A percentile compares a stretch with the other conserved stretches of the same genome.
phyloP scores from a whole-genome alignment of 2,888 invertebrate species.

The Parnassius apollo region DNA sequence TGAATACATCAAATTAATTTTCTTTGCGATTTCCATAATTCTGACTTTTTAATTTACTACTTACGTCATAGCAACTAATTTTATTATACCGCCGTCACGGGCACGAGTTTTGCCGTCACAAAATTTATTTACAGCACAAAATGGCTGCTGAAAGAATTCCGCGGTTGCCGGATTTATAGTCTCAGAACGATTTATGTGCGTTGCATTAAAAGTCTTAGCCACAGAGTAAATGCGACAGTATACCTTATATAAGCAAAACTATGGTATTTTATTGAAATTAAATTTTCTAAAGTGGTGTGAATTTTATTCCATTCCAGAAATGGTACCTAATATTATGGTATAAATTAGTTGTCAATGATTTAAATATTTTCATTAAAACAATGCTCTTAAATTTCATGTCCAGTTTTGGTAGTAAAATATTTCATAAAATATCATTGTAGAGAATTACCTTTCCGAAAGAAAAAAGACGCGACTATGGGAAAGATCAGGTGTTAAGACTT shows the following conservation, averaged over 20 bases:
- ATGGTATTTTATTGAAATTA: too few relatives aligned
- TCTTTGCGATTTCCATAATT: background rate
- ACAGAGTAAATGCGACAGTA: conserved; percentile 11
- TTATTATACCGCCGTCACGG: conserved; percentile 14
- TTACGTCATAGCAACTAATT: conserved; percentile 12
- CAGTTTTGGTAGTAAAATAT: too few relatives aligned
- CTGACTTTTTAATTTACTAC: conserved; percentile 8
- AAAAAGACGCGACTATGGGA: too few relatives aligned
- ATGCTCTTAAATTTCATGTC: too few relatives aligned
- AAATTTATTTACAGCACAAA: conserved; percentile 45
- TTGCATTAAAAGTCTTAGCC: conserved; percentile 21
- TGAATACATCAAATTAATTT: background rate
- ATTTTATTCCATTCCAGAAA: too few relatives aligned
- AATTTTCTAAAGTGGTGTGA: too few relatives aligned
- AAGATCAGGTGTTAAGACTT: too few relatives aligned
- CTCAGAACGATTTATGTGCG: conserved; percentile 47
- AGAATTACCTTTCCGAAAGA: too few relatives aligned
- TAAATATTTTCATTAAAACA: too few relatives aligned
- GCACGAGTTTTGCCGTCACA: conserved; percentile 15
- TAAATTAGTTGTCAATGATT: too few relatives aligned
- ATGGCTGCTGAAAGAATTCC: conserved; percentile 35
- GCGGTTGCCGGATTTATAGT: conserved; percentile 51
- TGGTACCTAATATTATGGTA: too few relatives aligned
- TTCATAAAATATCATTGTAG: too few relatives aligned
- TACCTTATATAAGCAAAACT: background rate